Base-by-base conservation (phyloP, 2,113 vertebrate species). In the Tricholaema leucomelas region DNA sequence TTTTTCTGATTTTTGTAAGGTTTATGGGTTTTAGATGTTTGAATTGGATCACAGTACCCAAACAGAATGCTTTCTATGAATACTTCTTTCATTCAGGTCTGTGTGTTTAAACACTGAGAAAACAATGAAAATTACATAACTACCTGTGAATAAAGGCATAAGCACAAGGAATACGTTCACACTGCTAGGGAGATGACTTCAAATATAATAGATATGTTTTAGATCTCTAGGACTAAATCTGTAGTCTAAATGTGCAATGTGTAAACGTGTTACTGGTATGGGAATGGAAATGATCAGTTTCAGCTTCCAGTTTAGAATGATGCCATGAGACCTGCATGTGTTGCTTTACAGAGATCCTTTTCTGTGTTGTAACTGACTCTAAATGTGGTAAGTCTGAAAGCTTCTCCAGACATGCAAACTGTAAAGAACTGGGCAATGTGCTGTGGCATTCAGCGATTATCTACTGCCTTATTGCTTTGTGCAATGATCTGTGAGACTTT, bases 71-170 rank as follows among this genome's bases (percentile, higher is more conserved):
- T 78, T 87, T 48, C 48, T 65, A 20, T 69, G 72, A 92, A 40
- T 72, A 25, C 12, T 67, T 77, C 5, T 19, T 66, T 89, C 12
- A 15, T 70, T 78, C 54, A 79, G 33, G 38, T 70, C 14, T 79
- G 18, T 38, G 40, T 63, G 59, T 85, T 87, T 90, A 66, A 85
- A 42, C 30, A n/a, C 31, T 61, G 30, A 86, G 48, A 65, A 91
- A 56, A 48, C 44, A 70, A 9, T 50, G 24, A 52, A 13, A 18
- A 18, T 54, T 48, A 10, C 0, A 0, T n/a, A 20, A 12, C 78
- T 87, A 59, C 24, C 14, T n/a, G 21, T 70, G 65, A 64, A 27
- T 64, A 61, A 89, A 88, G 4, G 40, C 30, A 2, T 59, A 40
- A 76, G 28, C 48, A 61, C 40, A 73, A 55, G 40, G 38, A 65